These are phyloP conservation scores for Sorex fumeus DNA, from an alignment of 2,113 vertebrate species.

Conservation along the genomic window DNA sequence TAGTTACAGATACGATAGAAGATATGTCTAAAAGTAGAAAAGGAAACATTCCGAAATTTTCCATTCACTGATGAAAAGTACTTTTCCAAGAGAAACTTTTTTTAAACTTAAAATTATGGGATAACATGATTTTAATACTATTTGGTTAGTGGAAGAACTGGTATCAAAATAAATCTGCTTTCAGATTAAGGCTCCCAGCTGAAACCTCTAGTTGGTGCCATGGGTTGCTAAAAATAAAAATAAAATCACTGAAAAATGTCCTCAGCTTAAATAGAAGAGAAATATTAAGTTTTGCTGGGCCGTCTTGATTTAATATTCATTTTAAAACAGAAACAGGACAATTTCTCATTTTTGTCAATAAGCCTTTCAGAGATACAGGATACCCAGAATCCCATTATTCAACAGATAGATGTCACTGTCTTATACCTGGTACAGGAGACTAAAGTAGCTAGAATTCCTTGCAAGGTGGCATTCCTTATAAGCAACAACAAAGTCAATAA, in stretches of 20 bases:
- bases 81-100: too few species aligned
- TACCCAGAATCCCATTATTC: background rate
- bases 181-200: background rate
- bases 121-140: background rate
- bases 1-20: slow-evolving; percentile 34
- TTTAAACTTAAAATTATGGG: background rate
- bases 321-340: background rate
- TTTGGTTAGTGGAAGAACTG: slow-evolving; percentile 9
- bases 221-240: too few species aligned
- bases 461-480: background rate
- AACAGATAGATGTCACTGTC: background rate
- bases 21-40: background rate
- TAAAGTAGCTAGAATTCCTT: background rate
- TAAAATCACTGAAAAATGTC: background rate
- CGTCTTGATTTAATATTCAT: background rate
- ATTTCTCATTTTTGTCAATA: background rate
- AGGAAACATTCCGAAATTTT: background rate
- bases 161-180: background rate
- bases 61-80: background rate
- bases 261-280: background rate
- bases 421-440: background rate
- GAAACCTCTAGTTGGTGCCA: background rate
- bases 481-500: background rate
- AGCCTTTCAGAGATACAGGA: background rate
- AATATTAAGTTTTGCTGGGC: background rate